These are phyloP conservation scores for Drosophila ironensis DNA, from an alignment of 1,140 invertebrate genomes.

Conservation along the genomic window DNA sequence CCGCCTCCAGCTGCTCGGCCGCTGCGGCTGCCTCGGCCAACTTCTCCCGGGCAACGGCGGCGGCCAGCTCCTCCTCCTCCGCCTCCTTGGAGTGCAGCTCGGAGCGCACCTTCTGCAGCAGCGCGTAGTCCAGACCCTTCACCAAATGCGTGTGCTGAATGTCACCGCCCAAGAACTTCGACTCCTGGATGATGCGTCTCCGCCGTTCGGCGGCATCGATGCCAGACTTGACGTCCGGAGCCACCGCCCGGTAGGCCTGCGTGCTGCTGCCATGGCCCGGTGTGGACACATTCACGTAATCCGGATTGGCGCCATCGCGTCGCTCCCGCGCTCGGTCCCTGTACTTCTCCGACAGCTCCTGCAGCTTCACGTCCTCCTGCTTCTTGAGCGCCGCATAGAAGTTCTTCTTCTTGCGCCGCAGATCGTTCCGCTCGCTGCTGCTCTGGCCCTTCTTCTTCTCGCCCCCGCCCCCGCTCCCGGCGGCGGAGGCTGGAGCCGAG, in stretches of 20 bases:
- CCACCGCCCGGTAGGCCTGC: conserved; percentile 96
- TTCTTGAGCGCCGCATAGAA: conserved; percentile 97
- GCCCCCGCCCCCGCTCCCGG: conserved; percentile 71
- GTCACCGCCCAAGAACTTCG: conserved; percentile 99
- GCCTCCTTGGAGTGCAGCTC: conserved; percentile 90
- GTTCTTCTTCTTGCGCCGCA: conserved; percentile 92
- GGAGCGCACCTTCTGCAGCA: conserved; percentile 97
- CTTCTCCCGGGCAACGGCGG: conserved; percentile 92
- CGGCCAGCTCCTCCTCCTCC: conserved; percentile 91
- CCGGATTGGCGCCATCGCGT: conserved; percentile 91
- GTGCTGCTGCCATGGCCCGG: conserved; percentile 82
- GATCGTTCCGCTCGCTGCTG: conserved; percentile 86
- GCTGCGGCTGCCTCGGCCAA: conserved; percentile 85
- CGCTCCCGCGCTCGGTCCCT: conserved; percentile 96
- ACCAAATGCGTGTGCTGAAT: conserved; percentile 99
- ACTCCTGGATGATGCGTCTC: conserved; percentile 98
- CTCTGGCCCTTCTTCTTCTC: conserved; percentile 79
- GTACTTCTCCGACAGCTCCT: conserved; percentile 97
- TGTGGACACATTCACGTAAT: conserved; percentile 93
- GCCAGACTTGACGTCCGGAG: conserved; percentile 95
- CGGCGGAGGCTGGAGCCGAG: background rate
- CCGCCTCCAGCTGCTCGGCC: conserved; percentile 83
- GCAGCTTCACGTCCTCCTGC: conserved; percentile 97
- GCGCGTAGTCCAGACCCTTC: conserved; percentile 99
- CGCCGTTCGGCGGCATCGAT: conserved; percentile 97